A percentile compares a stretch with the other conserved stretches of the same genome.
Evolutionary conservation across 2,113 vertebrate genomes (phyloP).

Genomic region (Mobula hypostoma): DNA sequence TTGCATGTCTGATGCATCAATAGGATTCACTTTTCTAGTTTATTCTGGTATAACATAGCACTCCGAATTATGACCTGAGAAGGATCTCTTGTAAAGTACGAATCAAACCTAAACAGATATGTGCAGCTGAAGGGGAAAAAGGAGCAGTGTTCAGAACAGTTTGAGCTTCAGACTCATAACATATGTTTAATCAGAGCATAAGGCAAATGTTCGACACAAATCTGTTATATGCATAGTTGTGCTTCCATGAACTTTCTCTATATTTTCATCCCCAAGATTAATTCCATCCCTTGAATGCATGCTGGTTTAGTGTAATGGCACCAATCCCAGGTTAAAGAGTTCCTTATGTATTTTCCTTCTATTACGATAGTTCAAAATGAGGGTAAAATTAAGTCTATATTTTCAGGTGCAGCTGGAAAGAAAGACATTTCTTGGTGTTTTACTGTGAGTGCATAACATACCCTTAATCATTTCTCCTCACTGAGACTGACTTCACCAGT

Average conservation of each 20-base stretch:
- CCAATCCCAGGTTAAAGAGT: neutral
- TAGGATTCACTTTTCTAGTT: neutral
- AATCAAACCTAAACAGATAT: neutral
- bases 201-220: neutral
- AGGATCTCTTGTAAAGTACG: neutral
- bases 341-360: too few relatives aligned
- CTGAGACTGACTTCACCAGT: neutral
- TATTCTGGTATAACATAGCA: neutral
- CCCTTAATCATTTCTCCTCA: neutral
- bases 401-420: neutral
- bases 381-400: too few relatives aligned
- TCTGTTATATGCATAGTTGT: neutral
- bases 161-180: neutral
- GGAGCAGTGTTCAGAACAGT: neutral
- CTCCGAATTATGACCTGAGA: neutral
- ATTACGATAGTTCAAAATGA: too few relatives aligned
- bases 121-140: neutral
- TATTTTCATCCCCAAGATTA: neutral
- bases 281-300: neutral
- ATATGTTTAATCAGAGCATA: neutral
- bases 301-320: neutral
- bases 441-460: neutral
- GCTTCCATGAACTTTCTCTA: neutral
- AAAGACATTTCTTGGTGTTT: neutral
- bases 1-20: constrained; percentile 9